Base-by-base conservation (phyloP, 1,140 invertebrate species). In the Drosophila nikananu region DNA sequence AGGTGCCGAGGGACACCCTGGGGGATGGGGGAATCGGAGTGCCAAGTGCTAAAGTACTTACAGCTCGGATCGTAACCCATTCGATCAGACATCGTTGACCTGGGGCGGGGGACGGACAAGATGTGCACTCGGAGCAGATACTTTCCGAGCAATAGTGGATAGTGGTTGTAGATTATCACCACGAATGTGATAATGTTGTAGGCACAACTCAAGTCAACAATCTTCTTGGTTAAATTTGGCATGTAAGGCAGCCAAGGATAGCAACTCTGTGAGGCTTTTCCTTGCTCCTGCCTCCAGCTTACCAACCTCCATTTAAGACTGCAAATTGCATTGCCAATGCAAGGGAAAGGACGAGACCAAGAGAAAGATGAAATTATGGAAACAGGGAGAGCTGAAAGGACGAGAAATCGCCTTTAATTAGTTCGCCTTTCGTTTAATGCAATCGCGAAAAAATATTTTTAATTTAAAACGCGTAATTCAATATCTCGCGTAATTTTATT, bases 381-480 rank as follows among this genome's bases (percentile, higher is more conserved):
- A 19, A 21, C 17, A 15, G 44, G 37, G 55, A 23, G 46, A 12
- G 35, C 6, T 66, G 55, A 32, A 59, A 49, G 66, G 58, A 60
- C 64, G 61, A 64, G 63, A 81, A 82, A 86, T 87, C 81, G 68
- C 39, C 86, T 89, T 87, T 87, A 87, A 87, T 87, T 87, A 87
- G 84, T 84, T 75, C 65, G 81, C 84, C 77, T 87, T 78, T 78
- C 84, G 84, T 87, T 87, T 89, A 87, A 87, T 87, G 84, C 86
- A 89, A 87, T 87, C 77, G 84, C 81, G 81, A 90, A 86, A 79
- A 90, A 81, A 89, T 89, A 83, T 87, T 87, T 87, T 89, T 87
- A 87, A 87, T 87, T 87, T 87, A 87, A 89, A 89, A 81, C 86
- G 86, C 86, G 84, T 90, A 89, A 89, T 89, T 89, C 75, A 89